Evolutionary conservation across 1,140 invertebrate species (phyloP), one percentile per base, ranked within the genome.

Genomic region (Subanguina moxae): DNA sequence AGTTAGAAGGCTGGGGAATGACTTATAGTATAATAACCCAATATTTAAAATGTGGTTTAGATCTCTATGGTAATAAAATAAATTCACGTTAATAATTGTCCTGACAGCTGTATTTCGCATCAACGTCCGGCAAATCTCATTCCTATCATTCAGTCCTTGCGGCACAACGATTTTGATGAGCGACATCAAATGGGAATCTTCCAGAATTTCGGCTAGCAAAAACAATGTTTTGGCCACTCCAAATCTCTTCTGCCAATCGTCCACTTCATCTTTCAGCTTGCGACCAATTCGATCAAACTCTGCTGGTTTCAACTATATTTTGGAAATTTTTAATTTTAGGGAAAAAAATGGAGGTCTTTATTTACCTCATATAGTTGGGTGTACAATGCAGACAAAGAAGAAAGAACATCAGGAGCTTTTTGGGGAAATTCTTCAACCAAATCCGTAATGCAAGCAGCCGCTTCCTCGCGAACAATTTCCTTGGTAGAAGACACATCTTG

Each of bases 21-120:
- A n/a, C n/a, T n/a, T n/a, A n/a, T n/a, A n/a, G n/a, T n/a, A n/a
- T n/a, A n/a, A n/a, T n/a, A n/a, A n/a, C n/a, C n/a, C n/a, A n/a
- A n/a, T n/a, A n/a, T n/a, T n/a, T n/a, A n/a, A n/a, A n/a, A n/a
- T n/a, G n/a, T n/a, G n/a, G n/a, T n/a, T n/a, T n/a, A n/a, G n/a
- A n/a, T n/a, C n/a, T 38, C 11, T 38, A 5, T 11, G 11, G 32
- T 38, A 38, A 59, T 19, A 1, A 32, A 65, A 1, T 5, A 32
- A n/a, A 13, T 28, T 32, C 17, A 74, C 69, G 57, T 90, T 84
- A 83, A 95, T 90, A 0, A 97, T 90, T 62, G 91, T 87, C 62
- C 89, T 89, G 67, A 96, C 87, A n/a, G 93, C 93, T 32, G 94
- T 92, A 68, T 89, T 89, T 57, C 96, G 85, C 93, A 98, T 97